Conservation (phyloP, 2,888 invertebrate genomes). For the Argynnis bischoffii region DNA sequence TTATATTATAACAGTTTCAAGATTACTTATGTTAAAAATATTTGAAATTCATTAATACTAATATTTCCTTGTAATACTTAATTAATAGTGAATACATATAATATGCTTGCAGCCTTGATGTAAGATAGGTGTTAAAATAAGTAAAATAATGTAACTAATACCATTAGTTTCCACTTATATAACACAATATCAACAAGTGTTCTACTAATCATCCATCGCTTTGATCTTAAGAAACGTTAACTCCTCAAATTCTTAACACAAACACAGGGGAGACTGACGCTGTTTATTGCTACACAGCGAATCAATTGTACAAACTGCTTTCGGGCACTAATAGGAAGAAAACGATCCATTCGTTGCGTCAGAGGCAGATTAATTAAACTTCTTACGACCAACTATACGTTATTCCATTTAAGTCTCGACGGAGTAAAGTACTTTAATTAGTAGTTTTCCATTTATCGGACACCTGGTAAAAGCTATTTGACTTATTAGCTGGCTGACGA, state of each 20-base stretch:
- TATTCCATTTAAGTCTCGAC: slow-evolving; percentile 66
- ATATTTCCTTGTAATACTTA: slow-evolving; percentile 42
- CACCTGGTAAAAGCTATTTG: slow-evolving; percentile 74
- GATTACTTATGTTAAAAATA: background rate
- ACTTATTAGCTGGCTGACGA: slow-evolving; percentile 63
- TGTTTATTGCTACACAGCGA: slow-evolving; percentile 68
- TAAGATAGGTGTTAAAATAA: slow-evolving; percentile 68
- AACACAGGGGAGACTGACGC: slow-evolving; percentile 60
- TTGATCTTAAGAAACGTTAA: slow-evolving; percentile 70
- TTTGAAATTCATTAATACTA: background rate
- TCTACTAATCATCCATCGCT: slow-evolving; percentile 70
- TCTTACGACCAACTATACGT: slow-evolving; percentile 63
- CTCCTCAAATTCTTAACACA: slow-evolving; percentile 72
- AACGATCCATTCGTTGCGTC: slow-evolving; percentile 68
- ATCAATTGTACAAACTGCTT: slow-evolving; percentile 74
- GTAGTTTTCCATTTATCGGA: slow-evolving; percentile 75
- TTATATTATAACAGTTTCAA: background rate
- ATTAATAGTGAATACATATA: slow-evolving; percentile 22
- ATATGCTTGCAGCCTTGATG: slow-evolving; percentile 46
- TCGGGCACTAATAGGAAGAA: slow-evolving; percentile 68
- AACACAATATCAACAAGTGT: slow-evolving; percentile 67
- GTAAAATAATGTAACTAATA: slow-evolving; percentile 48
- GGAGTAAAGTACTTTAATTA: slow-evolving; percentile 74
- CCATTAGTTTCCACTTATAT: slow-evolving; percentile 66
- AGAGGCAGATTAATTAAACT: slow-evolving; percentile 75